Evolutionary conservation across 1,140 invertebrate species (phyloP), one percentile per base, ranked within the genome.

Genomic region (Zaprionus camerounensis): DNA sequence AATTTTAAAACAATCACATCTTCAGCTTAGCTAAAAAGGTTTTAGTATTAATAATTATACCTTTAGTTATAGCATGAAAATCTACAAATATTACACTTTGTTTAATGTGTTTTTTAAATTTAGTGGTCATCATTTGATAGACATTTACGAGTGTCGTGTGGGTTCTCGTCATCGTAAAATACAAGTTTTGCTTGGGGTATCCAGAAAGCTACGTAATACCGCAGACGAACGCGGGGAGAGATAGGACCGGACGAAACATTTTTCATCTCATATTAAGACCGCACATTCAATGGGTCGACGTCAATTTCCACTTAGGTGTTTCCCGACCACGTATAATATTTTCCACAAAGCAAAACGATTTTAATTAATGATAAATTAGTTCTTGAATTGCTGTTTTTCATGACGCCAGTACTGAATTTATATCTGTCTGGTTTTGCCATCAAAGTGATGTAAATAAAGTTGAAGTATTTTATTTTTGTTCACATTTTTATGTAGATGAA

Each of bases 301-400:
- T 17, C 46, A 53, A 15, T 24, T 66, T 41, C 28, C 51, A 38
- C 26, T 17, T 31, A 34, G 24, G 46, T 56, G 64, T 67, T 73
- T 63, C 41, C 75, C 70, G 12, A 9, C 6, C 15, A 36, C 5
- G 28, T 17, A 22, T 64, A 24, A 34, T 13, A 67, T 34, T 51
- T 59, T 72, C 22, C 24, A 20, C 5, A 36, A 20, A 66, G 22
- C 38, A 36, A 17, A 46, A 36, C 26, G 28, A 36, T 46, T 36
- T 36, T 26, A 41, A 56, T 46, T 61, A 67, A 76, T 66, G 49
- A 28, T 31, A 56, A 51, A 62, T 31, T 73, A 73, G 63, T 63
- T 72, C 49, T 41, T 51, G 7, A 17, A 46, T n/a, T n/a, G 31
- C n/a, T 11, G 51, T 61, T 71, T 11, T 12, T 2, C 51, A 11